Evolutionary conservation across 2,888 invertebrate species (phyloP).

Genomic region (Cecidostiba fungosa): DNA sequence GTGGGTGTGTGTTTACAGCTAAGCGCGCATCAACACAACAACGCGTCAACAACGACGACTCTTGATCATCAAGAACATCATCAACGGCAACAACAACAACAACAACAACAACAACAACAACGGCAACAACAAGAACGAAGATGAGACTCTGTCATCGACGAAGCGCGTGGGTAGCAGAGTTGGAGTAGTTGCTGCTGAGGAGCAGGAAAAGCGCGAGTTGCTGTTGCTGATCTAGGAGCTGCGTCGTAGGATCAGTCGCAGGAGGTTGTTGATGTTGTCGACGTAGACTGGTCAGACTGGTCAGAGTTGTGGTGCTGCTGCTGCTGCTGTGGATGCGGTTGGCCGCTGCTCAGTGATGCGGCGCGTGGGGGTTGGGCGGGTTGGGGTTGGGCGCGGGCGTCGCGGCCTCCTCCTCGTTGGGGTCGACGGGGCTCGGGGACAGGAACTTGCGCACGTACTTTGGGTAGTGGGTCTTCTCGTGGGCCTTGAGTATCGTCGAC

Average conservation of each 20-base stretch:
- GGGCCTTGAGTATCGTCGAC: slow-evolving; percentile 94
- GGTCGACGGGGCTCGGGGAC: slow-evolving; percentile 92
- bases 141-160: neutral
- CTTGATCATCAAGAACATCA: slow-evolving; percentile 19
- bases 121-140: slow-evolving; percentile 5
- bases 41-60: slow-evolving; percentile 16
- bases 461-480: slow-evolving; percentile 96
- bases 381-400: slow-evolving; percentile 42
- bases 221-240: neutral
- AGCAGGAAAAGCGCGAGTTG: slow-evolving; percentile 51
- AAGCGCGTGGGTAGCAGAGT: slow-evolving; percentile 8
- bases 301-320: too few species aligned
- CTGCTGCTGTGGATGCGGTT: slow-evolving; percentile 49
- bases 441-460: slow-evolving; percentile 95
- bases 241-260: neutral
- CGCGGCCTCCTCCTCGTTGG: slow-evolving; percentile 86
- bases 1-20: neutral
- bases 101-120: slow-evolving; percentile 31
- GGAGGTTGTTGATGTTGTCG: neutral
- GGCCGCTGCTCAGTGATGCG: slow-evolving; percentile 60
- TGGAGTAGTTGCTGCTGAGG: slow-evolving; percentile 27
- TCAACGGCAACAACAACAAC: slow-evolving; percentile 26
- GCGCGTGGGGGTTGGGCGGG: slow-evolving; percentile 57
- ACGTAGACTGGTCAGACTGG: neutral
- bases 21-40: slow-evolving; percentile 28